Evolutionary conservation across 2,113 vertebrate genomes (phyloP), one percentile per base, ranked within the genome.

Genomic region (Larimichthys crocea): DNA sequence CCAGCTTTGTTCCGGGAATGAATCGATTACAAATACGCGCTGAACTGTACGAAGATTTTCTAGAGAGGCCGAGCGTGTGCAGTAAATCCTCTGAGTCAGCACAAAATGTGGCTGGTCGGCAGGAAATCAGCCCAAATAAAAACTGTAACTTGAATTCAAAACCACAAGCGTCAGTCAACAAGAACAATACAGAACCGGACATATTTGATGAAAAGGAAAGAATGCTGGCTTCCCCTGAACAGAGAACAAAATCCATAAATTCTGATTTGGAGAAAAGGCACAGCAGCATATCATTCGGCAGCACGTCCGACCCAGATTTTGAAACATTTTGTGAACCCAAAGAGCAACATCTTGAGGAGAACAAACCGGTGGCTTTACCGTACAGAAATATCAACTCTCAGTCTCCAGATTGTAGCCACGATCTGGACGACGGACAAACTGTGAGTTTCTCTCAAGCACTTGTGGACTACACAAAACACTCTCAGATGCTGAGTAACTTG

Each of bases 361-460:
- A 90, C 65, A 86, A 88, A 40, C 79, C 89, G 6, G 74, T 86
- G 59, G 83, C 88, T 64, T 73, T 90, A 24, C 85, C 88, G 0
- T 91, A 92, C 53, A 83, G 73, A 82, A 92, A 82, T 17, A 76
- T 88, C 24, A 90, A 57, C 60, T 62, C 90, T 42, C 87, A 79
- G 49, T 80, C 86, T 62, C 59, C 74, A 67, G 86, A 87, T 1
- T 71, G 69, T 10, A 77, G 24, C 56, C 68, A 6, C 11, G 89
- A 91, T 35, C 12, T 82, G 2, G 96, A 98, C 50, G 95, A 96
- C 0, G 97, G 96, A 70, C 96, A 96, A 0, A 95, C 97, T 0
- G 96, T 99, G 29, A 97, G 94, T 92, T 99, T 98, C 91, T 99
- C 98, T 0, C 97, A 99, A 80, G 97, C 98, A 0, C 93, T 99